These are phyloP conservation scores for Nothobranchius furzeri DNA, from an alignment of 2,113 vertebrate genomes.

Conservation along the genomic window DNA sequence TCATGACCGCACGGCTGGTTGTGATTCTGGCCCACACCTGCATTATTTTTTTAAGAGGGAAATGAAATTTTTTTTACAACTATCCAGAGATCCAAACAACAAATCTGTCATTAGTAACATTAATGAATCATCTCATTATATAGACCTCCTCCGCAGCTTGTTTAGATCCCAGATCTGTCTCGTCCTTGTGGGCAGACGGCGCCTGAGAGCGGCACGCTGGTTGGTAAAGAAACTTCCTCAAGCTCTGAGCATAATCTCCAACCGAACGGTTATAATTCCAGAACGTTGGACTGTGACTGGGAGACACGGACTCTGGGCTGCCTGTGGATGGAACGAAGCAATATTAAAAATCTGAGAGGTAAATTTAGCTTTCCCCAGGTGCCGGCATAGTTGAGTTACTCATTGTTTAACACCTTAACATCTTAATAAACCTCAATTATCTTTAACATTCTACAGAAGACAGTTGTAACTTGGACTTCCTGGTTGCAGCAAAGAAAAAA, in stretches of 20 bases:
- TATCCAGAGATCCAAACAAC: background rate
- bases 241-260: constrained; percentile 88
- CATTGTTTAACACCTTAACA: too few relatives aligned
- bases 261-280: constrained; percentile 93
- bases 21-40: constrained; percentile 96
- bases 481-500: too few relatives aligned
- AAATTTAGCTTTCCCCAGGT: too few relatives aligned
- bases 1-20: constrained; percentile 85
- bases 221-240: constrained; percentile 96
- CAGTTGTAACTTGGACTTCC: too few relatives aligned
- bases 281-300: constrained; percentile 89
- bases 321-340: constrained; percentile 70
- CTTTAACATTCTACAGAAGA: too few relatives aligned
- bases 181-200: constrained; percentile 93
- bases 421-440: too few relatives aligned
- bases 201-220: constrained; percentile 90
- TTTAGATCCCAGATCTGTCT: constrained; percentile 92
- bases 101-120: too few relatives aligned
- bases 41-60: background rate
- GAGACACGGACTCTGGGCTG: constrained; percentile 88
- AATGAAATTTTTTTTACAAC: background rate
- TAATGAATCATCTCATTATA: too few relatives aligned
- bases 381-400: too few relatives aligned
- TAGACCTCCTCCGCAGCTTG: constrained; percentile 94
- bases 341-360: too few relatives aligned